phyloP scores from a whole-genome alignment of 2,888 invertebrate genomes.

The Platycnemis pennipes region DNA sequence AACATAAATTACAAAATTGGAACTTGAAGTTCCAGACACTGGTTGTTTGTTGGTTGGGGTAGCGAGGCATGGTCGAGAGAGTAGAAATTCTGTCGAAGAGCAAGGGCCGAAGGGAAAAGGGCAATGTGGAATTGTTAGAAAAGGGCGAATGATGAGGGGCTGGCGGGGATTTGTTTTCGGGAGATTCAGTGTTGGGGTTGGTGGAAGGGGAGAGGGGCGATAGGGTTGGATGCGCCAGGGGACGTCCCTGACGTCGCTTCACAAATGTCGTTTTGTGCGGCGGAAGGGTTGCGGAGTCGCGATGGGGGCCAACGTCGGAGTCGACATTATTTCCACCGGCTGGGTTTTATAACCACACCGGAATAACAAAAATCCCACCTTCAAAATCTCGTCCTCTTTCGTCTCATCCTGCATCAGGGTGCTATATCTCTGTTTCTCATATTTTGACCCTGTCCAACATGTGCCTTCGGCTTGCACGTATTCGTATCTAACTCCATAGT shows the following conservation, averaged over 20 bases:
- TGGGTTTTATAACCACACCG: conserved; percentile 56
- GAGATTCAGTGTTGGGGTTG: background rate
- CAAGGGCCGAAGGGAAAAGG: background rate
- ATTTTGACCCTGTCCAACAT: background rate
- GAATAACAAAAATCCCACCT: conserved; percentile 55
- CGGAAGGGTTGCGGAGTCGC: background rate
- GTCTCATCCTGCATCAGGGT: background rate
- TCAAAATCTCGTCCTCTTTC: background rate
- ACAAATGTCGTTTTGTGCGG: background rate
- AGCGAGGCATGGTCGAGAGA: too few species aligned
- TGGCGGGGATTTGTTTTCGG: background rate
- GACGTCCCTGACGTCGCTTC: background rate
- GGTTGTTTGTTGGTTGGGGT: too few species aligned
- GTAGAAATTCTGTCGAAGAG: too few species aligned
- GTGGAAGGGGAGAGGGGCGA: background rate
- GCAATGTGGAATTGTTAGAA: background rate
- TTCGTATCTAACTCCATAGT: too few species aligned
- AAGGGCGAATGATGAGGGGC: background rate
- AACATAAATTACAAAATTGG: too few species aligned
- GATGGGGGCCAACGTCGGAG: background rate
- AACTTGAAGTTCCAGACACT: too few species aligned
- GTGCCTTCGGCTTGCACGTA: background rate
- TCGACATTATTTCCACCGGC: conserved; percentile 54
- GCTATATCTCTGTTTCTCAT: background rate
- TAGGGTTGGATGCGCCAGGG: background rate